phyloP scores from a whole-genome alignment of 2,113 vertebrate genomes.

The Benthochromis sp. region DNA sequence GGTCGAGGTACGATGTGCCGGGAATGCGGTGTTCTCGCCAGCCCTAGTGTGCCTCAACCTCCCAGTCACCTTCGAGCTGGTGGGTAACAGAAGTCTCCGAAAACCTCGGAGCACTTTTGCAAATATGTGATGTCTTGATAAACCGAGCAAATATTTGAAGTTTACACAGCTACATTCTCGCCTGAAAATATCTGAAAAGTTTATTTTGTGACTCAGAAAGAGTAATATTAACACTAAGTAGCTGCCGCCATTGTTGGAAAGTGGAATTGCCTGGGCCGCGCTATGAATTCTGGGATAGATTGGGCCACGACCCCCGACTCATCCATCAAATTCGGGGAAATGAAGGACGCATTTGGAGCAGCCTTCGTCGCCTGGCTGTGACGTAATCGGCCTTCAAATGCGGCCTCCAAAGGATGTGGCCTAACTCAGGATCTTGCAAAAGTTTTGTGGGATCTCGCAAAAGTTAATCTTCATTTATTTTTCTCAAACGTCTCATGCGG shows the following conservation, averaged over 20 bases:
- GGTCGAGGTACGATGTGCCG: rapidly evolving
- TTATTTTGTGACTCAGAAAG: background rate
- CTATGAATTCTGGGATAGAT: background rate
- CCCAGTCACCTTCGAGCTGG: background rate
- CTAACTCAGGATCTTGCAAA: background rate
- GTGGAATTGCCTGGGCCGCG: rapidly evolving
- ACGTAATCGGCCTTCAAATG: background rate
- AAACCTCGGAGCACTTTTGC: background rate
- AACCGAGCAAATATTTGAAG: background rate
- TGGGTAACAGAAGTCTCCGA: background rate
- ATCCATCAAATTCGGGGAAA: background rate
- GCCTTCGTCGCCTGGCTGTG: background rate
- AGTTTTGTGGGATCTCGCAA: background rate
- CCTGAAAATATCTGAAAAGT: background rate
- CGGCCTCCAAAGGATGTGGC: background rate
- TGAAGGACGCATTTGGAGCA: background rate
- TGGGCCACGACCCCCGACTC: background rate
- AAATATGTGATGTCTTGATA: background rate
- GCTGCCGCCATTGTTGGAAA: background rate
- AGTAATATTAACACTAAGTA: background rate
- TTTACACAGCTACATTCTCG: background rate
- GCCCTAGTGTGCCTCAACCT: background rate
- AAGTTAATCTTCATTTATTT: background rate
- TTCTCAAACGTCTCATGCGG: rapidly evolving
- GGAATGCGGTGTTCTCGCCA: background rate